Percentiles rank a stretch among this genome's conserved stretches.
Evolutionary conservation across 2,888 invertebrate genomes (phyloP).

Genomic region (Pseudeuparius sepicola): DNA sequence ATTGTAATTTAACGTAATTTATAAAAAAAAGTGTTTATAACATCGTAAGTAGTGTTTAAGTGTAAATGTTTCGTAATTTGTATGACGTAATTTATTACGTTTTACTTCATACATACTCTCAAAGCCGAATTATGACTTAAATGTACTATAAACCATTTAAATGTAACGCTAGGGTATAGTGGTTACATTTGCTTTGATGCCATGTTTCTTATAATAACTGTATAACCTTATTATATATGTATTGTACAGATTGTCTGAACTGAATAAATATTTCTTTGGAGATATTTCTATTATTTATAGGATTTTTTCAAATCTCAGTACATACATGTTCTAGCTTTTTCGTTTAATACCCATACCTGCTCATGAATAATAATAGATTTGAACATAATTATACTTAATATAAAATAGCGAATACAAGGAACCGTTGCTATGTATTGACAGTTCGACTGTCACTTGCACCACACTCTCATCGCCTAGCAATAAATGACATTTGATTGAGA

Average conservation of each 20-base stretch:
- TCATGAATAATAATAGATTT: too few relatives aligned
- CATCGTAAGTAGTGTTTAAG: slow-evolving; percentile 33
- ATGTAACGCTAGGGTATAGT: slow-evolving; percentile 37
- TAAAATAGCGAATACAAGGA: too few relatives aligned
- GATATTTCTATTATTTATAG: slow-evolving; percentile 20
- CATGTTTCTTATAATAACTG: slow-evolving; percentile 41
- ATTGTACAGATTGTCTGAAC: slow-evolving; percentile 44
- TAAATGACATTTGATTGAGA: too few relatives aligned
- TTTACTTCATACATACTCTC: slow-evolving; percentile 35
- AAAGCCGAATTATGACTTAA: slow-evolving; percentile 35
- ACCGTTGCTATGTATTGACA: too few relatives aligned
- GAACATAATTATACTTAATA: too few relatives aligned
- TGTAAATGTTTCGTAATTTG: slow-evolving; percentile 34
- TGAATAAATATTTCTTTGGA: slow-evolving; percentile 44
- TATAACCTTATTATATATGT: slow-evolving; percentile 40
- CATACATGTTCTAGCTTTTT: too few relatives aligned
- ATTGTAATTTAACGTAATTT: slow-evolving; percentile 28
- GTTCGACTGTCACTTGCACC: too few relatives aligned
- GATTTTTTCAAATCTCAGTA: too few relatives aligned
- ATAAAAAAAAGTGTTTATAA: slow-evolving; percentile 29
- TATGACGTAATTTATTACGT: slow-evolving; percentile 34
- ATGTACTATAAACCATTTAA: slow-evolving; percentile 20
- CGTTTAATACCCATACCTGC: too few relatives aligned
- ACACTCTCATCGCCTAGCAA: too few relatives aligned
- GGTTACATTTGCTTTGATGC: slow-evolving; percentile 39